These are phyloP conservation scores for Salvelinus namaycush DNA, from an alignment of 2,113 vertebrate genomes.

Conservation along the genomic window DNA sequence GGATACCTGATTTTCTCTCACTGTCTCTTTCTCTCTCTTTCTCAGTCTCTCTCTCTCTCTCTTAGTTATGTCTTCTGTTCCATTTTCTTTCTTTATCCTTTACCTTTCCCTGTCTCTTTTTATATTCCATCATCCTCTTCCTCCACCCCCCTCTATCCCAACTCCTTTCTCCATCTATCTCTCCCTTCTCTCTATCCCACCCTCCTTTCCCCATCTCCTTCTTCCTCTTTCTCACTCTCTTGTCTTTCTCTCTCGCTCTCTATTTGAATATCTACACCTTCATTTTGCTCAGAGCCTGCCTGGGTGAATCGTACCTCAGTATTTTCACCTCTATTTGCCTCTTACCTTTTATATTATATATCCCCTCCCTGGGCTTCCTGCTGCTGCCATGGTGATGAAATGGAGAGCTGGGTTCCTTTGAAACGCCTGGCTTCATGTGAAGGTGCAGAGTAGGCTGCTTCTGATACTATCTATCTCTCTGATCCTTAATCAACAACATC, in stretches of 20 bases:
- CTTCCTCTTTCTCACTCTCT: not conserved
- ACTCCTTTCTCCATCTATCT: not conserved
- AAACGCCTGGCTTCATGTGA: not conserved
- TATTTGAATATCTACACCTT: not conserved
- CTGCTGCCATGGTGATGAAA: not conserved
- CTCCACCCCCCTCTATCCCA: not conserved
- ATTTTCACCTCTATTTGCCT: not conserved
- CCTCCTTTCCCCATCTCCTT: not conserved
- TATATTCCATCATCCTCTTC: not conserved
- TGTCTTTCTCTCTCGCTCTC: not conserved
- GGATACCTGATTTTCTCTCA: too few species aligned
- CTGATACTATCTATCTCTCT: not conserved
- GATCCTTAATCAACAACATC: not conserved
- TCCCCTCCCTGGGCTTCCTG: not conserved
- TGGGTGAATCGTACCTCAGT: not conserved
- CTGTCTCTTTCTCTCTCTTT: too few species aligned
- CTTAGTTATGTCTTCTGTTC: too few species aligned
- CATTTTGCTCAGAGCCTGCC: not conserved
- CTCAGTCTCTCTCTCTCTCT: too few species aligned
- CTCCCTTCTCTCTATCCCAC: not conserved
- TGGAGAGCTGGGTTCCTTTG: not conserved
- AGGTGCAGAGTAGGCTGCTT: slow-evolving; percentile 4
- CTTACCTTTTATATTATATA: not conserved
- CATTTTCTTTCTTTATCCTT: not conserved
- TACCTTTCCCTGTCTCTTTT: not conserved